Evolutionary conservation across 2,113 vertebrate species (phyloP), one percentile per base, ranked within the genome.

Genomic region (Vicugna pacos): DNA sequence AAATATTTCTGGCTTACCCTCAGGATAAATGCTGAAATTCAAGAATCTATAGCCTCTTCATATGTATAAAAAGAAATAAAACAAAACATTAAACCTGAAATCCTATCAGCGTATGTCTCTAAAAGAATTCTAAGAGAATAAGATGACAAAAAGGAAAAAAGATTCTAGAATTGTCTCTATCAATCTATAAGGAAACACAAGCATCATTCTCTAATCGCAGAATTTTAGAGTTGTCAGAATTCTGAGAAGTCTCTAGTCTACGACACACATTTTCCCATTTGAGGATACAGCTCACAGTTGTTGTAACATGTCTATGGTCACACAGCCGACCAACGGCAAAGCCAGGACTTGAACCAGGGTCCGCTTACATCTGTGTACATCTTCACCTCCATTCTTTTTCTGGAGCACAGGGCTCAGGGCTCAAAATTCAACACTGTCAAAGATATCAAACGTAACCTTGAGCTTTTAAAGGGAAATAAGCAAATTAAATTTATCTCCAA

Each of bases 1-100:
- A 90, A 67, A 60, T 82, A 95, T 93, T n/a, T 93, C 89, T 89
- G 30, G 32, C 30, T 35, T 85, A 16, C 48, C 12, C 24, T 81
- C 72, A 89, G 28, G 81, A 93, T 81, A 89, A 89, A 80, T 52
- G 8, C 32, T 89, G 32, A n/a, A 73, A 91, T 87, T 94, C 64
- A 80, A 70, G 17, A 80, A 96, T 88, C 32, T 3, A 94, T 50
- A 64, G 28, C 11, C 2, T 84, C 38, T 93, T 67, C 52, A 69
- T 69, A 38, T 50, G 3, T 60, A 60, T 64, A 83, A 91, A 94
- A 94, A 56, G 1, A 84, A 24, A 28, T 54, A 70, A 94, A 84
- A 69, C 7, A 70, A 76, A 86, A 48, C 19, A 88, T 65, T 91
- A 75, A 28, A 56, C 17, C 20, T 89, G n/a, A 90, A 88, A 9